phyloP scores from a whole-genome alignment of 2,113 vertebrate genomes.

The Zeus faber region DNA sequence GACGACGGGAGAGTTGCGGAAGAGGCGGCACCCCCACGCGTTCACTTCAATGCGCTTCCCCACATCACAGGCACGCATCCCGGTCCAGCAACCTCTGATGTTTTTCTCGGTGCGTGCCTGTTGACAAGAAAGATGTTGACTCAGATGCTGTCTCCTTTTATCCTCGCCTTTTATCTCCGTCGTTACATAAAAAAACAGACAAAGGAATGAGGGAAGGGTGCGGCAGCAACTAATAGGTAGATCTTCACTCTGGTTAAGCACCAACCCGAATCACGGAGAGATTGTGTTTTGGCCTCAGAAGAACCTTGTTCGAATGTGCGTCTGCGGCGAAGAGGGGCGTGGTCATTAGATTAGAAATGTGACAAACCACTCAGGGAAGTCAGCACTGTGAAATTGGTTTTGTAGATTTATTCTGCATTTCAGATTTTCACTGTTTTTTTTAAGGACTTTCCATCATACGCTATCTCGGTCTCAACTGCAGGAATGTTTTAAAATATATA shows the following conservation, averaged over 20 bases:
- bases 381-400: conserved; percentile 61
- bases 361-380: conserved; percentile 27
- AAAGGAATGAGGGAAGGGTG: conserved; percentile 2
- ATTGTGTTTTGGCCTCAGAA: conserved; percentile 39
- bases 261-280: conserved; percentile 40
- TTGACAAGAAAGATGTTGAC: conserved; percentile 61
- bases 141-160: conserved; percentile 57
- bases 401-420: conserved; percentile 42
- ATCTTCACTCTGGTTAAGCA: conserved; percentile 56
- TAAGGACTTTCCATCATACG: not conserved
- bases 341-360: conserved; percentile 56
- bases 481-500: not conserved
- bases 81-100: conserved; percentile 46
- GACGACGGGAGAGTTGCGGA: conserved; percentile 30
- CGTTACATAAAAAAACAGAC: conserved; percentile 53
- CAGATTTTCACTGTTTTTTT: not conserved
- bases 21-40: conserved; percentile 26
- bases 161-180: conserved; percentile 58
- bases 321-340: conserved; percentile 26
- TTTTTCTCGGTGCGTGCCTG: conserved; percentile 41
- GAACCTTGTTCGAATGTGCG: conserved; percentile 28
- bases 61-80: conserved; percentile 54
- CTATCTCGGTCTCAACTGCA: not conserved
- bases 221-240: conserved; percentile 46
- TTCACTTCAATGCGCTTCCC: conserved; percentile 48